Evolutionary conservation across 2,888 invertebrate genomes (phyloP).

Genomic region (Escarpia spicata): DNA sequence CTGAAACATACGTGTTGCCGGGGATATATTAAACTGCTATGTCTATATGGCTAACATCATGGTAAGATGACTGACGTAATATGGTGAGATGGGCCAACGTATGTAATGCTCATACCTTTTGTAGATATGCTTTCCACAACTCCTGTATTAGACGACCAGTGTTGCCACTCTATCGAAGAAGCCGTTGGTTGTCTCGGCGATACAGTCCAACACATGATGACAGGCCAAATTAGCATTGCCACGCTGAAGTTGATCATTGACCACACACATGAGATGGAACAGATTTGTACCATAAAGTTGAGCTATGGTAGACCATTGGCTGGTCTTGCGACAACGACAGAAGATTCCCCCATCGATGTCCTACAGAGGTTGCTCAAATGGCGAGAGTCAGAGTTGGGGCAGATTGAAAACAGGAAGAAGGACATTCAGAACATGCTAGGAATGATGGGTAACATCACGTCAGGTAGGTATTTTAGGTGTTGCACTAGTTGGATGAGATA

Average conservation of each 20-base stretch:
- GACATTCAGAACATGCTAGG: conserved; percentile 16
- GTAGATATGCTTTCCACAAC: background rate
- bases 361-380: background rate
- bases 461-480: background rate
- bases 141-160: background rate
- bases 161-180: background rate
- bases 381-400: background rate
- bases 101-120: background rate
- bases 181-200: background rate
- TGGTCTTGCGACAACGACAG: background rate
- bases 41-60: background rate
- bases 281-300: background rate
- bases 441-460: background rate
- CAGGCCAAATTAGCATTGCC: background rate
- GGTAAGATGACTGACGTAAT: background rate
- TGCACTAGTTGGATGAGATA: background rate
- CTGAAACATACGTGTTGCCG: too few species aligned
- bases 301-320: background rate
- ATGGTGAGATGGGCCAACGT: background rate
- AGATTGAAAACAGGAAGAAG: background rate
- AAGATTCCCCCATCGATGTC: background rate
- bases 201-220: background rate
- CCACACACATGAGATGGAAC: background rate
- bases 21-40: background rate
- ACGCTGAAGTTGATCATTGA: background rate